A percentile compares a stretch with the other conserved stretches of the same genome.
Evolutionary conservation across 2,797 vertebrate species (phyloP).

Genomic region (Acanthurus leucopareius): DNA sequence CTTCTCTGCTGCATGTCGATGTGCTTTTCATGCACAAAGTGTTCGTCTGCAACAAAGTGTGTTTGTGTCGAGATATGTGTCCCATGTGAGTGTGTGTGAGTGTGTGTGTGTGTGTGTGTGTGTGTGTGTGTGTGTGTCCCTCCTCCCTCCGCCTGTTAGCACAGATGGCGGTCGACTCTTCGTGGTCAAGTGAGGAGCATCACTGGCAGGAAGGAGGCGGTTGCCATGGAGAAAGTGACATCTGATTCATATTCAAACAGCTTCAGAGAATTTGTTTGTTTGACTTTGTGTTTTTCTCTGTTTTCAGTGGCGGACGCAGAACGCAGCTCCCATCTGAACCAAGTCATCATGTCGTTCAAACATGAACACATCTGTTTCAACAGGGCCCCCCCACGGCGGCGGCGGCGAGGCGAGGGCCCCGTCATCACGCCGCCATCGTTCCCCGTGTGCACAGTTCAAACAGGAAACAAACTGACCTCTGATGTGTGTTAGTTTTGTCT

Average conservation of each 20-base stretch:
- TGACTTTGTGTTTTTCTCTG: neutral
- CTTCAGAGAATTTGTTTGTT: neutral
- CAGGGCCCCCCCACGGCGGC: too few relatives aligned
- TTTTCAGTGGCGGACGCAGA: neutral
- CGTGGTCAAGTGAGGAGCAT: conserved; percentile 45
- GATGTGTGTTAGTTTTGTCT: neutral
- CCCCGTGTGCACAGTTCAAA: neutral
- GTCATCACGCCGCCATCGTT: neutral
- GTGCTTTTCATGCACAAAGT: neutral
- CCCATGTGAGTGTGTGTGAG: neutral
- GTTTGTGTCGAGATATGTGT: neutral
- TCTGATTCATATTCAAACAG: conserved; percentile 7
- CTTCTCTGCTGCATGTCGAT: neutral
- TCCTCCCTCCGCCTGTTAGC: conserved; percentile 17
- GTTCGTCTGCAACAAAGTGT: neutral
- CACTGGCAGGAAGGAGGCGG: conserved; percentile 43
- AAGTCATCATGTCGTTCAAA: neutral
- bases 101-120: neutral
- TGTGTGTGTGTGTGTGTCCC: neutral
- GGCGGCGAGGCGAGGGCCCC: neutral
- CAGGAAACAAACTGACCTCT: neutral
- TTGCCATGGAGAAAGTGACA: conserved; percentile 57
- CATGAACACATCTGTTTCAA: neutral
- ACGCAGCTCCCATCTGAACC: neutral
- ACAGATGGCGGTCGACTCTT: conserved; percentile 58